Percentiles rank a stretch among this genome's conserved stretches.
These are phyloP conservation scores for Plectropomus leopardus DNA, from an alignment of 2,113 vertebrate genomes.

Conservation along the genomic window DNA sequence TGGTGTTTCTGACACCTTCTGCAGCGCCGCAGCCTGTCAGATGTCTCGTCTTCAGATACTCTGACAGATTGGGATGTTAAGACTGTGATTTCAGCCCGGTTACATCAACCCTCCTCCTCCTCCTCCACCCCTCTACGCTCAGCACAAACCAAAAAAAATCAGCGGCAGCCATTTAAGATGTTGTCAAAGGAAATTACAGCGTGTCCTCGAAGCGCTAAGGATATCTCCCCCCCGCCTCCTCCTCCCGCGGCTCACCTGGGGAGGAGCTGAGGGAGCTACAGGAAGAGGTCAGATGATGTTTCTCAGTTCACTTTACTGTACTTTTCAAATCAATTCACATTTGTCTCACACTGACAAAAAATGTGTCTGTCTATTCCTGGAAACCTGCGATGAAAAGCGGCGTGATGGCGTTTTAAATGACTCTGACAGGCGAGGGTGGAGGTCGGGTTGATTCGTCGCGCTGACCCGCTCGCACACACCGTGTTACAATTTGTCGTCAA, in stretches of 20 bases:
- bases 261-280: conserved; percentile 61
- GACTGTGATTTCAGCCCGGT: conserved; percentile 72
- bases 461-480: conserved; percentile 10
- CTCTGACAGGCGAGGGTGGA: conserved; percentile 26
- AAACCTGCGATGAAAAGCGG: neutral
- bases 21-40: conserved; percentile 66
- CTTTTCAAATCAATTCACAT: conserved; percentile 47
- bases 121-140: neutral
- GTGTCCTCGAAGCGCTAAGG: conserved; percentile 35
- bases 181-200: conserved; percentile 69
- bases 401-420: conserved; percentile 37
- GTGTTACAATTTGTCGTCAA: conserved; percentile 36
- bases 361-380: conserved; percentile 49
- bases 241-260: conserved; percentile 42
- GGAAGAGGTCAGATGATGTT: conserved; percentile 52
- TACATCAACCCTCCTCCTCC: conserved; percentile 63
- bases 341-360: conserved; percentile 38
- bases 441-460: conserved; percentile 7
- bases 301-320: conserved; percentile 45
- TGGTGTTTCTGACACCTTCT: conserved; percentile 62
- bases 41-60: conserved; percentile 69
- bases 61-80: conserved; percentile 74
- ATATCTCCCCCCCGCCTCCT: neutral
- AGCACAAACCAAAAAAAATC: conserved; percentile 15
- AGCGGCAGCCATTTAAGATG: conserved; percentile 65